Conservation (phyloP, 1,140 invertebrate species). For the Gonatopus flavifemur region DNA sequence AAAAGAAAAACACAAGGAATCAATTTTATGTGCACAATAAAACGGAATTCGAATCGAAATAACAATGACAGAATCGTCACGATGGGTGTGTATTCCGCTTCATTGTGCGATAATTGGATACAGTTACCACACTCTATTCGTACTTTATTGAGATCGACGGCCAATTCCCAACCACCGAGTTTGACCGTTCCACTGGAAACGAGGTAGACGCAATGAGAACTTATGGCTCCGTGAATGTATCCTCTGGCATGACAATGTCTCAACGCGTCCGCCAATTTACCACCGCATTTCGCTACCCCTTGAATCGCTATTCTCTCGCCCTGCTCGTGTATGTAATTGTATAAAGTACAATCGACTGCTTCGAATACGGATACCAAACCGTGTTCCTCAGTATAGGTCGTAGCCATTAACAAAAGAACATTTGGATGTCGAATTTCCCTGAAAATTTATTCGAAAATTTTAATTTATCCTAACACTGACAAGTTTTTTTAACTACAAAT, state of each 20-base stretch:
- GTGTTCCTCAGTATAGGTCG: conserved; percentile 32
- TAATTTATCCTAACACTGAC: background rate
- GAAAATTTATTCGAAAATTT: conserved; percentile 8
- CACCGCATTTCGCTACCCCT: conserved; percentile 30
- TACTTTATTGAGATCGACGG: conserved; percentile 28
- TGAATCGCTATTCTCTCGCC: conserved; percentile 36
- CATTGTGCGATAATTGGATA: background rate
- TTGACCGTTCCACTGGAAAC: conserved; percentile 34
- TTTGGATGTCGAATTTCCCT: conserved; percentile 45
- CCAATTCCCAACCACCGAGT: conserved; percentile 47
- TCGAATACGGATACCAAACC: conserved; percentile 43
- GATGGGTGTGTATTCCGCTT: conserved; percentile 2
- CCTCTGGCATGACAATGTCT: conserved; percentile 41
- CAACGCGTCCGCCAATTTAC: conserved; percentile 38
- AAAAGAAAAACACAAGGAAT: background rate
- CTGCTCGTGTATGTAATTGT: conserved; percentile 43
- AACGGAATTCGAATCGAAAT: background rate
- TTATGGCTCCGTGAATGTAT: conserved; percentile 40
- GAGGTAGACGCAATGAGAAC: conserved; percentile 41
- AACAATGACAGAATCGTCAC: conserved; percentile 4
- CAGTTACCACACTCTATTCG: conserved; percentile 6
- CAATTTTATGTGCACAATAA: too few species aligned
- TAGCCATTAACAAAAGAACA: conserved; percentile 41
- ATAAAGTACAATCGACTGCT: conserved; percentile 40
- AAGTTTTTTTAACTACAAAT: background rate